A percentile compares a stretch with the other conserved stretches of the same genome.
These are phyloP conservation scores for Zaprionus inermis DNA, from an alignment of 1,140 invertebrate species.

Conservation along the genomic window DNA sequence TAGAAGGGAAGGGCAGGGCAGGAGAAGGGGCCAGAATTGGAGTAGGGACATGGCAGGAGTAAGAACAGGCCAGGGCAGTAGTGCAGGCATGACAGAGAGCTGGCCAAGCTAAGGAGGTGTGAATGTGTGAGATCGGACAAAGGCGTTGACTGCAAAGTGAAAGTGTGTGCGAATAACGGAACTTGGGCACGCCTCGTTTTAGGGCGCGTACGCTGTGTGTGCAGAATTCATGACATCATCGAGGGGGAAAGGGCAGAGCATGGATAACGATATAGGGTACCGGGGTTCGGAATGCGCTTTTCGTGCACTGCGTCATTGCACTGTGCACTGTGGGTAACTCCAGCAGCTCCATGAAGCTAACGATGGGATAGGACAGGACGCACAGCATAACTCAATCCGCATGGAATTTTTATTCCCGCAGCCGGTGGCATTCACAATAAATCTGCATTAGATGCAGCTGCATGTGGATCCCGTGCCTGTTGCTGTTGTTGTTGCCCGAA, in stretches of 20 bases:
- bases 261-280: neutral
- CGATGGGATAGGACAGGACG: constrained; percentile 29
- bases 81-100: neutral
- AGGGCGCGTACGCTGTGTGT: constrained; percentile 5
- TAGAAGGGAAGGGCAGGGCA: constrained; percentile 24
- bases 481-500: constrained; percentile 21
- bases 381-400: constrained; percentile 81
- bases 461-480: neutral
- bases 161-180: constrained; percentile 56
- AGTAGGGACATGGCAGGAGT: neutral
- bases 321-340: constrained; percentile 8
- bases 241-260: neutral
- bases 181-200: constrained; percentile 18
- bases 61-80: neutral
- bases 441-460: constrained; percentile 71
- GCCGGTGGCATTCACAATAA: constrained; percentile 80
- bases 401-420: constrained; percentile 82
- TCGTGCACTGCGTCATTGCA: constrained; percentile 32
- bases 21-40: too few species aligned
- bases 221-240: constrained; percentile 69
- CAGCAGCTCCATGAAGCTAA: constrained; percentile 56
- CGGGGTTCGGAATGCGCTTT: neutral
- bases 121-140: constrained; percentile 28
- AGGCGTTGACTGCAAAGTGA: constrained; percentile 69
- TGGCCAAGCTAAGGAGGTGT: constrained; percentile 35